phyloP scores from a whole-genome alignment of 1,140 invertebrate species.

The Patella vulgata region DNA sequence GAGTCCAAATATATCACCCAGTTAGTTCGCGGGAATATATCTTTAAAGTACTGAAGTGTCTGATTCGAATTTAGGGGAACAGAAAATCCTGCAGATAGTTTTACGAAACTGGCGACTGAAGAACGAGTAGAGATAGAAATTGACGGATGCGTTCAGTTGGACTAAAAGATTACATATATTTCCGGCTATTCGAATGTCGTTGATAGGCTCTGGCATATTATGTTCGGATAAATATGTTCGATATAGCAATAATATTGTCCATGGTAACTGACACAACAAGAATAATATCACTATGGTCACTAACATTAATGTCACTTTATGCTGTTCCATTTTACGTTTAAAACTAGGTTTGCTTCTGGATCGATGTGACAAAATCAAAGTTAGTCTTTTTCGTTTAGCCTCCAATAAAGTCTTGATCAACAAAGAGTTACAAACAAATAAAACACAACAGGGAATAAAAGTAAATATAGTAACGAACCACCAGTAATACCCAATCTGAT shows the following conservation, averaged over 20 bases:
- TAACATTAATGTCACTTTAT: constrained; percentile 76
- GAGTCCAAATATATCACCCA: no score
- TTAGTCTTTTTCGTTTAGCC: constrained; percentile 49
- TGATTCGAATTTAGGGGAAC: no score
- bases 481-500: constrained; percentile 74
- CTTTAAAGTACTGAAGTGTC: no score
- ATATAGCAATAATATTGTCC: constrained; percentile 65
- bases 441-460: constrained; percentile 73
- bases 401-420: constrained; percentile 74
- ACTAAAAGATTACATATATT: constrained; percentile 81
- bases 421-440: constrained; percentile 77
- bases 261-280: constrained; percentile 77
- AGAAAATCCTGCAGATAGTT: constrained; percentile 77
- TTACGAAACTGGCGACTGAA: constrained; percentile 80
- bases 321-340: no score
- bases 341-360: no score
- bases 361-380: neutral
- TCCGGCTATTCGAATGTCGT: constrained; percentile 70
- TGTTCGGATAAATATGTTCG: constrained; percentile 22
- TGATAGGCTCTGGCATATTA: constrained; percentile 30
- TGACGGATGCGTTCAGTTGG: constrained; percentile 77
- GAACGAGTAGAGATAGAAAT: constrained; percentile 82
- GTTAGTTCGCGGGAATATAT: no score
- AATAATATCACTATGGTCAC: constrained; percentile 80
- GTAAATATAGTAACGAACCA: constrained; percentile 73